Percentiles rank a stretch among this genome's conserved stretches.
These are phyloP conservation scores for Pteronotus mesoamericanus DNA, from an alignment of 2,797 vertebrate species.

Conservation along the genomic window DNA sequence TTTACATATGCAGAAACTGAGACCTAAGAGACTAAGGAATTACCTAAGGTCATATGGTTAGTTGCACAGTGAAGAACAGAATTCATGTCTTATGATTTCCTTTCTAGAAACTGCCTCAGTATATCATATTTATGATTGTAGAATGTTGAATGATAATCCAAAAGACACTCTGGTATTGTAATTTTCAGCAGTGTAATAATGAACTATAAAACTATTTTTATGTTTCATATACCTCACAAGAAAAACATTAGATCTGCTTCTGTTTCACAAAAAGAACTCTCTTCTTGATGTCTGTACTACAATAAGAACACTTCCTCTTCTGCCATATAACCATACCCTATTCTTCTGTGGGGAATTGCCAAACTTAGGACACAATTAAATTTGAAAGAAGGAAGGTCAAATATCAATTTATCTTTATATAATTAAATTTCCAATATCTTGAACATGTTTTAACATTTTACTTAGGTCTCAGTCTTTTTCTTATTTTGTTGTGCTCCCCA, in stretches of 20 bases:
- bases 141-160: constrained; percentile 34
- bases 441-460: constrained; percentile 16
- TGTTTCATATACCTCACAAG: constrained; percentile 16
- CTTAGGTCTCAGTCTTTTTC: neutral
- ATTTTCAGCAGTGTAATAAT: constrained; percentile 27
- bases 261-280: constrained; percentile 20
- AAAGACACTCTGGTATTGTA: constrained; percentile 11
- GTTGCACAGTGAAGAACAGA: neutral
- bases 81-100: neutral
- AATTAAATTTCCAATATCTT: constrained; percentile 20
- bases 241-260: constrained; percentile 16
- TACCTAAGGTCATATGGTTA: constrained; percentile 1
- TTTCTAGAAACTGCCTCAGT: constrained; percentile 51
- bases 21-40: neutral
- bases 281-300: neutral
- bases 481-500: neutral
- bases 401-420: constrained; percentile 13
- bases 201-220: constrained; percentile 37
- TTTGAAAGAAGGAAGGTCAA: neutral
- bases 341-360: neutral
- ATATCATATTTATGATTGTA: constrained; percentile 38
- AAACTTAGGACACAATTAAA: constrained; percentile 14
- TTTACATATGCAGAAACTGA: neutral
- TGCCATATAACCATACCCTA: neutral
- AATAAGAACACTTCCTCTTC: neutral